Evolutionary conservation across 2,797 vertebrate species (phyloP).

Genomic region (Phataginus tetradactyla): DNA sequence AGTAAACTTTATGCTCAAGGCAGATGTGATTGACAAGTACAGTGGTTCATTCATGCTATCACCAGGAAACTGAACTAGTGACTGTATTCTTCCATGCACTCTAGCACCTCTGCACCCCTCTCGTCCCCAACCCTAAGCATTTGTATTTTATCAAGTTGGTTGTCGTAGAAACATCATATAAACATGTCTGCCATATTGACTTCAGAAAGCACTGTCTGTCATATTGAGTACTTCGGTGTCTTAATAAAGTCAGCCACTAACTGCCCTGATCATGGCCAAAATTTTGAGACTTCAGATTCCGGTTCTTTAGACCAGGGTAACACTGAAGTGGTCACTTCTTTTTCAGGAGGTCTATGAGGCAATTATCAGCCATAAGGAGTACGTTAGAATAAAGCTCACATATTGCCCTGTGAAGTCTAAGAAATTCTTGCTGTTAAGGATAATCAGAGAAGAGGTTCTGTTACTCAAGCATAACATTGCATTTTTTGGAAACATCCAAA

Average conservation of each 20-base stretch:
- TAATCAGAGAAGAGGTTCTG: not conserved
- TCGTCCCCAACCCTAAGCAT: not conserved
- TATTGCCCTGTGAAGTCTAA: not conserved
- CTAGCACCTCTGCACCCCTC: not conserved
- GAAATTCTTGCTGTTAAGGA: not conserved
- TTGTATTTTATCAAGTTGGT: not conserved
- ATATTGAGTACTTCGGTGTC: not conserved
- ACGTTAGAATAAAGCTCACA: not conserved
- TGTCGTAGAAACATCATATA: not conserved
- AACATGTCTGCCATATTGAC: not conserved
- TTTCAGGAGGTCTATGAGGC: not conserved
- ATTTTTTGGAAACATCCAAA: not conserved
- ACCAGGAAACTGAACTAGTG: not conserved
- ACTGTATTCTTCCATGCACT: not conserved
- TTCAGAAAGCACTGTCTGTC: not conserved
- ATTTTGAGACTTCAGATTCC: constrained; percentile 15
- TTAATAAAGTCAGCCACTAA: not conserved
- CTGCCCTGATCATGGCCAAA: not conserved
- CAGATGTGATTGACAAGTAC: not conserved
- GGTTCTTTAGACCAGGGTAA: not conserved
- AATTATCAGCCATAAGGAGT: not conserved
- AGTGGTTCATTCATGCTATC: not conserved
- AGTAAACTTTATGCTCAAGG: not conserved
- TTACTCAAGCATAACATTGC: not conserved
- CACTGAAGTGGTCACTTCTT: not conserved